These are phyloP conservation scores for Meloidogyne floridensis DNA, from an alignment of 1,140 invertebrate genomes.

Conservation along the genomic window DNA sequence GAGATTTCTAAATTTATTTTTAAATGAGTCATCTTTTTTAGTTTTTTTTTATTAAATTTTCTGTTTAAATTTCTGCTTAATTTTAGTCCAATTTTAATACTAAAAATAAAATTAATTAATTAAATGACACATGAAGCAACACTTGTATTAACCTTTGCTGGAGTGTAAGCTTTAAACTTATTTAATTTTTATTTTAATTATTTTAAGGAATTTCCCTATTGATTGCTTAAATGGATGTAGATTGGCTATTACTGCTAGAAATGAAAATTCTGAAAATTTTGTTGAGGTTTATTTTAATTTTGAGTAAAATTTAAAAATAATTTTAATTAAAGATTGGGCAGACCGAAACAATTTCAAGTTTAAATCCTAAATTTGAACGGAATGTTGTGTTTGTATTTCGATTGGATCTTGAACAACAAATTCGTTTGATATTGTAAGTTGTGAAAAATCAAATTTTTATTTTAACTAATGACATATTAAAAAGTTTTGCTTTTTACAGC, in stretches of 20 bases:
- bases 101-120: background rate
- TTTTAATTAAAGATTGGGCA: slow-evolving; percentile 44
- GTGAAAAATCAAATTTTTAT: slow-evolving; percentile 1
- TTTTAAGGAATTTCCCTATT: slow-evolving; percentile 30
- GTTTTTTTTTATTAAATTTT: no score
- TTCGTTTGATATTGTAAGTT: slow-evolving; percentile 42
- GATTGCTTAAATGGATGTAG: slow-evolving; percentile 29
- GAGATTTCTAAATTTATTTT: no score
- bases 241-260: slow-evolving; percentile 31
- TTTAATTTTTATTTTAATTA: background rate
- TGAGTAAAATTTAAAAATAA: background rate
- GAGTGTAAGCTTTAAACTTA: background rate
- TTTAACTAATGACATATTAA: background rate
- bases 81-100: background rate
- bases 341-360: slow-evolving; percentile 39
- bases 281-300: slow-evolving; percentile 20
- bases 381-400: slow-evolving; percentile 31
- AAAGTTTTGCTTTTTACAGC: background rate
- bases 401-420: slow-evolving; percentile 35
- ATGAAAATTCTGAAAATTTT: slow-evolving; percentile 26
- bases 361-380: slow-evolving; percentile 37
- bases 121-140: slow-evolving; percentile 8
- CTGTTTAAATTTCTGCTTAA: no score
- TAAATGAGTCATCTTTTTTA: no score
- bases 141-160: background rate